Evolutionary conservation across 2,113 vertebrate species (phyloP), one percentile per base, ranked within the genome.

Genomic region (Ginglymostoma cirratum): DNA sequence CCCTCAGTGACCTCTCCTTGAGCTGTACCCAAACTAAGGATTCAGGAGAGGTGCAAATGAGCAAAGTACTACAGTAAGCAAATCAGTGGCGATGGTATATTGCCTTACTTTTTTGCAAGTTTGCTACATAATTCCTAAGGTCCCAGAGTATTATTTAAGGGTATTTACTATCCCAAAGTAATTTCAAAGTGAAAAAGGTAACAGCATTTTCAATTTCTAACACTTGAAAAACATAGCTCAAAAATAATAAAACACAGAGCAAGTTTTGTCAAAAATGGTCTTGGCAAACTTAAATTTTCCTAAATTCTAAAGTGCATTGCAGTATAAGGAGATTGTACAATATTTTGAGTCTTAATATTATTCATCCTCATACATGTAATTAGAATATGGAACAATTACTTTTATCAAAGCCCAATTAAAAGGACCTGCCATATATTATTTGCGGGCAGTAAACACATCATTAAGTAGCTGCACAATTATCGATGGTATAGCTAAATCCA

Each of bases 261-360:
- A 94, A 94, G 66, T 94, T 94, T 95, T 76, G 42, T 95, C 94
- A 95, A 95, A 76, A 72, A 76, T 52, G 69, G 48, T 95, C 94
- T 95, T 95, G 94, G 94, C 94, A 95, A 95, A 72, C 94, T 66
- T 92, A 92, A 70, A 95, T 69, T 95, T 95, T 95, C 27, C 42
- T 52, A 69, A 94, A 30, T 95, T 95, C 94, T 95, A 95, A 95
- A 95, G 94, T 95, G 94, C 94, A 95, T 95, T 95, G 94, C 94
- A 72, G 66, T 95, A 76, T 34, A 95, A 95, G 94, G 67, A 95
- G 45, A 72, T 45, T 48, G 34, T 95, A 94, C 14, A 12, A 66
- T 65, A 34, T n/a, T 92, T 92, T 92, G 30, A 66, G n/a, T 93
- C 45, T 95, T 72, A 95, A 72, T 27, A 95, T 34, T 90, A n/a